Conservation (phyloP, 2,888 invertebrate species). For the Mystacides longicornis region DNA sequence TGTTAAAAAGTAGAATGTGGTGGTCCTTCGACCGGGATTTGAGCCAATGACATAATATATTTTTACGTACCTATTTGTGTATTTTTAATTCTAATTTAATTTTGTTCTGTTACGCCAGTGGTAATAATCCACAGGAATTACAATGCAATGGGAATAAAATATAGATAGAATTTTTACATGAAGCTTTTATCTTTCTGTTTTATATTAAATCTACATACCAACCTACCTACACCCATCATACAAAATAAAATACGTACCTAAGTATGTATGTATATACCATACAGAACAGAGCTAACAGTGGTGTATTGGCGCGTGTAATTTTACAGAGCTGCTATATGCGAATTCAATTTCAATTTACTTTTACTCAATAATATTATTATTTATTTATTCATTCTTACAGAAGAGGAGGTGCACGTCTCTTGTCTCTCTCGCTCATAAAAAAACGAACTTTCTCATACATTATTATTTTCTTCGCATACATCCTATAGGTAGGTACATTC, state of each 20-base stretch:
- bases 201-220: too few species aligned
- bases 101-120: neutral
- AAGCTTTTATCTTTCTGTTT: constrained; percentile 23
- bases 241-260: neutral
- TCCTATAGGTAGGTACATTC: too few species aligned
- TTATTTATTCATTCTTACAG: neutral
- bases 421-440: too few species aligned
- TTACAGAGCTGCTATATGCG: constrained; percentile 33
- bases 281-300: constrained; percentile 19
- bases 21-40: too few species aligned
- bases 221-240: too few species aligned
- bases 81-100: too few species aligned
- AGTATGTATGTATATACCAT: constrained; percentile 18
- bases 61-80: too few species aligned
- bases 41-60: too few species aligned
- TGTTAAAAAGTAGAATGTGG: too few species aligned
- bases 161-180: constrained; percentile 14
- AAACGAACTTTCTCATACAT: too few species aligned
- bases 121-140: constrained; percentile 20
- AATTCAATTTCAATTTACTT: constrained; percentile 55
- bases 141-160: constrained; percentile 22
- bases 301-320: constrained; percentile 23
- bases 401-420: too few species aligned
- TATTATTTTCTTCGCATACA: too few species aligned
- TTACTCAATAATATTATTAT: constrained; percentile 28